These are phyloP conservation scores for Dasysyrphus tricinctus DNA, from an alignment of 2,888 invertebrate species.

Conservation along the genomic window DNA sequence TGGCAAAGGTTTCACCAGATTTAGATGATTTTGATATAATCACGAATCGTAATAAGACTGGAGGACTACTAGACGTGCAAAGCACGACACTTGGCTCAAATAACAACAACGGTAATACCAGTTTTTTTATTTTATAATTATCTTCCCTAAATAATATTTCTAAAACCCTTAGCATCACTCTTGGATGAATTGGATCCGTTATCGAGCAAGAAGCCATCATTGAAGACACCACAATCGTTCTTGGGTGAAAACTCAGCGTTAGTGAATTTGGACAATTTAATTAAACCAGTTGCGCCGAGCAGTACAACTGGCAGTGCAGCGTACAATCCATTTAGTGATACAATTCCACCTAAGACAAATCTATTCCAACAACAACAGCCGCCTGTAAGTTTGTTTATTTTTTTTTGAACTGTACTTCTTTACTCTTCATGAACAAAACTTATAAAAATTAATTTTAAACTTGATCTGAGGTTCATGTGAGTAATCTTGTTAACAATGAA, in stretches of 20 bases:
- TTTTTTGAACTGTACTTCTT: not conserved
- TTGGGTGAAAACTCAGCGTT: slow-evolving; percentile 98
- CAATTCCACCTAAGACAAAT: slow-evolving; percentile 84
- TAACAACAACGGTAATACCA: slow-evolving; percentile 81
- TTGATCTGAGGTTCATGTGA: slow-evolving; percentile 27
- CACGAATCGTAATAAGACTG: slow-evolving; percentile 88
- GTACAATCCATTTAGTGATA: slow-evolving; percentile 84
- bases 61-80: slow-evolving; percentile 78
- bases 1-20: slow-evolving; percentile 85
- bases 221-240: slow-evolving; percentile 97
- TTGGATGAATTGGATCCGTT: slow-evolving; percentile 83
- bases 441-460: slow-evolving; percentile 1
- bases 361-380: slow-evolving; percentile 85
- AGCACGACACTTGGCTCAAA: slow-evolving; percentile 80
- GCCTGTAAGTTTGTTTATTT: slow-evolving; percentile 79
- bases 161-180: slow-evolving; percentile 79
- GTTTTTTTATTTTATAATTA: not conserved
- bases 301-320: slow-evolving; percentile 80
- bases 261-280: slow-evolving; percentile 98
- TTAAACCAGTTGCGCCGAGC: slow-evolving; percentile 85
- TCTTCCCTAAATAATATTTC: not conserved
- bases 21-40: slow-evolving; percentile 95
- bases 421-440: not conserved
- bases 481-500: slow-evolving; percentile 32
- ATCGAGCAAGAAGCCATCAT: slow-evolving; percentile 77